Conservation (phyloP, 2,888 invertebrate species). For the Blera fallax region DNA sequence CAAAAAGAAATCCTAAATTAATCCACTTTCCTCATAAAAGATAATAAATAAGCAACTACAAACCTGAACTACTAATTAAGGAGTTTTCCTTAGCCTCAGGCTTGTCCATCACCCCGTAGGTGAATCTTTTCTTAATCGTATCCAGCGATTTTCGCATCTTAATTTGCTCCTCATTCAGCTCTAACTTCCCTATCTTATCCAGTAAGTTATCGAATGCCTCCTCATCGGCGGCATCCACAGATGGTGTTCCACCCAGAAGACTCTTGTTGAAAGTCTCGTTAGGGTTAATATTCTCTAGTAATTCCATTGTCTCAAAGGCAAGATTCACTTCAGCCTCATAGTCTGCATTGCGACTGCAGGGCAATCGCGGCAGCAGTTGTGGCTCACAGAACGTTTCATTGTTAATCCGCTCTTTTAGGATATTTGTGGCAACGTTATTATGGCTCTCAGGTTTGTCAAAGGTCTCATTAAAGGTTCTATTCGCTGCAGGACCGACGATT, state of each 20-base stretch:
- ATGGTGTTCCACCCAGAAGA: slow-evolving; percentile 58
- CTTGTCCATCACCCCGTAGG: slow-evolving; percentile 66
- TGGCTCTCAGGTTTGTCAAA: slow-evolving; percentile 73
- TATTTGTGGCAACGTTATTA: slow-evolving; percentile 53
- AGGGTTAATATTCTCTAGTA: slow-evolving; percentile 77
- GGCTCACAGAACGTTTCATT: slow-evolving; percentile 54
- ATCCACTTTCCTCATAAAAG: neutral
- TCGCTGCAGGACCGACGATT: slow-evolving; percentile 74
- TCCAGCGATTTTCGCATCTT: slow-evolving; percentile 81
- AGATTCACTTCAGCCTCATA: slow-evolving; percentile 62
- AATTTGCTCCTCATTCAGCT: slow-evolving; percentile 78
- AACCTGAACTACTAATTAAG: slow-evolving; percentile 46
- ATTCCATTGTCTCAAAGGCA: slow-evolving; percentile 75
- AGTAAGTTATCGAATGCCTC: slow-evolving; percentile 81
- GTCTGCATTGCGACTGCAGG: slow-evolving; percentile 48
- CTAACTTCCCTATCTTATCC: slow-evolving; percentile 78
- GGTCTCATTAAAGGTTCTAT: slow-evolving; percentile 74
- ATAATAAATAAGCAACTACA: too few relatives aligned
- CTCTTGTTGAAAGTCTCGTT: slow-evolving; percentile 76
- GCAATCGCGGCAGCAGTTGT: slow-evolving; percentile 11
- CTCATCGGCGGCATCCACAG: slow-evolving; percentile 78
- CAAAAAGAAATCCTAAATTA: neutral
- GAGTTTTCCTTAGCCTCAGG: slow-evolving; percentile 52
- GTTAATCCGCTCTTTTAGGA: slow-evolving; percentile 49
- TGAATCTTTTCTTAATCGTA: slow-evolving; percentile 80